Conservation (phyloP, 2,888 invertebrate species). For the Oscheius onirici region DNA sequence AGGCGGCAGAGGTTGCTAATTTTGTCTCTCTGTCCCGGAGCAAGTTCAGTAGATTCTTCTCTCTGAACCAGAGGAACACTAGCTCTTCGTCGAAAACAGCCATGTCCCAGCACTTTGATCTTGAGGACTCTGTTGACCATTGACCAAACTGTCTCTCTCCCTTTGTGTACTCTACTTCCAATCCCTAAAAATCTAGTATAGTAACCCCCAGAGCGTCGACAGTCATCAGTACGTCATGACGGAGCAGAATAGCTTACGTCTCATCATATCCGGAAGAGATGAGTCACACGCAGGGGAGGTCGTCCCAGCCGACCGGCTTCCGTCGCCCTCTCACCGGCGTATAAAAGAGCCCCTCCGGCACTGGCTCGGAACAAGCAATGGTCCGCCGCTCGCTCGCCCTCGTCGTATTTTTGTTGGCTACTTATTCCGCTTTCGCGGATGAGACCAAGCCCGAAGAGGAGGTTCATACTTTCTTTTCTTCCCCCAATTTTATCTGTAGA, state of each 20-base stretch:
- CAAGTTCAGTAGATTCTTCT: no score
- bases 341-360: constrained; percentile 29
- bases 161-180: background rate
- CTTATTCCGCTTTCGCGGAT: constrained; percentile 21
- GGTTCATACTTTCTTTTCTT: background rate
- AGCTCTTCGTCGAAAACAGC: no score
- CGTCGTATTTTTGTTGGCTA: constrained; percentile 24
- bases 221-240: background rate
- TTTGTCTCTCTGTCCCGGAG: no score
- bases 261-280: constrained; percentile 27
- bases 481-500: background rate
- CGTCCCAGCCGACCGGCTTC: constrained; percentile 29
- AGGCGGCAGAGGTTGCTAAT: no score
- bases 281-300: constrained; percentile 27
- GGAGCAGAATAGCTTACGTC: background rate
- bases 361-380: constrained; percentile 29
- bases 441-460: constrained; percentile 26
- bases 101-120: no score
- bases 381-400: constrained; percentile 31
- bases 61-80: no score
- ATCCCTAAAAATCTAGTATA: background rate
- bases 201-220: background rate
- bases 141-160: background rate
- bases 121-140: no score
- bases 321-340: background rate